These are phyloP conservation scores for Mormoops blainvillei DNA, from an alignment of 2,113 vertebrate genomes.

Conservation along the genomic window DNA sequence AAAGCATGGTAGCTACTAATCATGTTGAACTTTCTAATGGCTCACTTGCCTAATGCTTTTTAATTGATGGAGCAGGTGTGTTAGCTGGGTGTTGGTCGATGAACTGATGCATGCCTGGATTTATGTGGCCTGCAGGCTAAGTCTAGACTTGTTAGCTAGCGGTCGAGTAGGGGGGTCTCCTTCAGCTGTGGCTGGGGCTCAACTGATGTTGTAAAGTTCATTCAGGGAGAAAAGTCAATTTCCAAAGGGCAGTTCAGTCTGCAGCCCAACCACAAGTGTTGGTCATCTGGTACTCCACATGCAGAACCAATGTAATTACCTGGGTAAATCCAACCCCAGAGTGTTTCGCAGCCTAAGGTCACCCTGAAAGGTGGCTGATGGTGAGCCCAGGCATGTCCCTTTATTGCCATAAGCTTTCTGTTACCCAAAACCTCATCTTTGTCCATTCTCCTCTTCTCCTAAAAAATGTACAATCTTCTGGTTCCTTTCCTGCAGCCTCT, in stretches of 20 bases:
- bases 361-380: slow-evolving; percentile 37
- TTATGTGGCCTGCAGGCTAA: neutral
- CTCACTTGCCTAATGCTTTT: slow-evolving; percentile 17
- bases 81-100: slow-evolving; percentile 4
- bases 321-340: slow-evolving; percentile 33
- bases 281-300: neutral
- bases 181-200: neutral
- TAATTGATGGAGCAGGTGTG: neutral
- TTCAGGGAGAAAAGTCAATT: slow-evolving; percentile 7
- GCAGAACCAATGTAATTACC: slow-evolving; percentile 48
- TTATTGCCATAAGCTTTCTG: slow-evolving; percentile 20
- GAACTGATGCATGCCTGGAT: neutral
- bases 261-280: neutral
- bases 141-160: neutral
- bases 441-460: neutral
- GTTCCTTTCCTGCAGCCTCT: neutral
- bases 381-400: neutral
- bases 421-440: neutral
- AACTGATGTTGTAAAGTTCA: neutral
- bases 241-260: slow-evolving; percentile 41
- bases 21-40: slow-evolving; percentile 21
- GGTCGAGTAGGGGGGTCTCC: neutral
- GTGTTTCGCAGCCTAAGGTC: slow-evolving; percentile 45
- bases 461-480: neutral
- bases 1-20: slow-evolving; percentile 41